phyloP scores from a whole-genome alignment of 1,140 invertebrate species.

The Drosophila rhopaloa region DNA sequence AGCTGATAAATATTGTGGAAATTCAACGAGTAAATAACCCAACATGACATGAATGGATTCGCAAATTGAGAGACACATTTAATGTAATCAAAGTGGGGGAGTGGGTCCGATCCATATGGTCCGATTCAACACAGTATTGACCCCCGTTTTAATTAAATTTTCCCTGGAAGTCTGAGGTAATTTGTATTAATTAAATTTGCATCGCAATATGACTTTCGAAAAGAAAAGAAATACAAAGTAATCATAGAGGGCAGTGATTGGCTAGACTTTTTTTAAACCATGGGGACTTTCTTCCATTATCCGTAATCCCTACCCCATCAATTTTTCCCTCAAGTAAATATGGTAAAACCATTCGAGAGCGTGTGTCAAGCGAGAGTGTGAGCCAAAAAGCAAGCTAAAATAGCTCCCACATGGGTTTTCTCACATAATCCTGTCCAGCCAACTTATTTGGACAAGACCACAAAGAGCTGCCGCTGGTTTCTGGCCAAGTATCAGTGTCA shows the following conservation, averaged over 20 bases:
- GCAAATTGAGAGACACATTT: conserved; percentile 6
- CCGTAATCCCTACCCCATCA: neutral
- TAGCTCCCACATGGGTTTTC: conserved; percentile 10
- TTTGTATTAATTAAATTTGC: conserved; percentile 12
- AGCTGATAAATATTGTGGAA: conserved; percentile 20
- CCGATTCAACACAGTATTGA: conserved; percentile 3
- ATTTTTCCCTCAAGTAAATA: neutral
- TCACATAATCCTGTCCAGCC: conserved; percentile 35
- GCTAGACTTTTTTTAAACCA: too few species aligned
- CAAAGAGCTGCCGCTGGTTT: conserved; percentile 33
- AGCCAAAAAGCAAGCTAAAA: conserved; percentile 26
- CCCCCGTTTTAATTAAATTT: conserved; percentile 18
- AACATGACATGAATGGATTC: conserved; percentile 17
- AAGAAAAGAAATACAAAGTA: neutral
- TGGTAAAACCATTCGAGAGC: neutral
- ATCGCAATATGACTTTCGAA: neutral
- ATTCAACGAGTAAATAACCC: conserved; percentile 56
- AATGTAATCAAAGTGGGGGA: conserved; percentile 15
- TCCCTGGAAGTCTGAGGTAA: neutral
- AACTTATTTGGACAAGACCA: conserved; percentile 62
- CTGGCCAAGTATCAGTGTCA: conserved; percentile 63
- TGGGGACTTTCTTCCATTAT: neutral
- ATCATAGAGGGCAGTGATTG: too few species aligned
- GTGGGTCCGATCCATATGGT: conserved; percentile 23
- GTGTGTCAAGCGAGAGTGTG: neutral